Conservation (phyloP, 1,140 invertebrate species). For the Aphis gossypii region DNA sequence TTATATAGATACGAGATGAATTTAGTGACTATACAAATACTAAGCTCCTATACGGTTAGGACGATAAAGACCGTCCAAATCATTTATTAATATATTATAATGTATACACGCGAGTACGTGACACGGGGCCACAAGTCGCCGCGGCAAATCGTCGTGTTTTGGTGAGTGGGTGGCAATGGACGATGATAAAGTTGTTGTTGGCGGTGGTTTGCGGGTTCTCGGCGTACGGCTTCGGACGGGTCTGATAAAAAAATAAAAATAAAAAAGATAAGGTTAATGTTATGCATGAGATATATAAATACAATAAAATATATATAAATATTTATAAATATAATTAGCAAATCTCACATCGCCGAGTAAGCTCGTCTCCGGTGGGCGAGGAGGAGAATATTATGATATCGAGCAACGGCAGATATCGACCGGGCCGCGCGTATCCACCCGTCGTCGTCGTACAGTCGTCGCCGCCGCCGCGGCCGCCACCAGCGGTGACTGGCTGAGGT, state of each 20-base stretch:
- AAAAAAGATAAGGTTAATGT: background rate
- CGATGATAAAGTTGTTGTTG: background rate
- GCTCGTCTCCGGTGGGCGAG: background rate
- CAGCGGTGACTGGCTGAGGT: background rate
- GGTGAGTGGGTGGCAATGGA: background rate
- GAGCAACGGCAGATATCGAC: slow-evolving; percentile 54
- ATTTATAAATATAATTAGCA: slow-evolving; percentile 44
- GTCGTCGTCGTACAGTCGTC: background rate
- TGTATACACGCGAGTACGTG: background rate
- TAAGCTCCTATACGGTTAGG: background rate
- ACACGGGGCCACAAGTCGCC: background rate
- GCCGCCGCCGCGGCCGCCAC: background rate
- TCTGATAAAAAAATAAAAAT: background rate
- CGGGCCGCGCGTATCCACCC: background rate
- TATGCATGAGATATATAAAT: background rate
- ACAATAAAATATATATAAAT: background rate
- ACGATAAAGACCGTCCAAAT: background rate
- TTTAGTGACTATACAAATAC: background rate
- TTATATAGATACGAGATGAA: background rate
- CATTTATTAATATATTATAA: background rate
- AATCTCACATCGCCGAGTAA: background rate
- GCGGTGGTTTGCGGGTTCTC: background rate
- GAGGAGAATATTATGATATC: slow-evolving; percentile 48
- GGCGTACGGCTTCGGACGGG: background rate
- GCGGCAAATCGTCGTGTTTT: background rate